Evolutionary conservation across 30 jellyfish, hydroid and myxozoan species (phyloP).

Genomic region (Catostylus mosaicus): DNA sequence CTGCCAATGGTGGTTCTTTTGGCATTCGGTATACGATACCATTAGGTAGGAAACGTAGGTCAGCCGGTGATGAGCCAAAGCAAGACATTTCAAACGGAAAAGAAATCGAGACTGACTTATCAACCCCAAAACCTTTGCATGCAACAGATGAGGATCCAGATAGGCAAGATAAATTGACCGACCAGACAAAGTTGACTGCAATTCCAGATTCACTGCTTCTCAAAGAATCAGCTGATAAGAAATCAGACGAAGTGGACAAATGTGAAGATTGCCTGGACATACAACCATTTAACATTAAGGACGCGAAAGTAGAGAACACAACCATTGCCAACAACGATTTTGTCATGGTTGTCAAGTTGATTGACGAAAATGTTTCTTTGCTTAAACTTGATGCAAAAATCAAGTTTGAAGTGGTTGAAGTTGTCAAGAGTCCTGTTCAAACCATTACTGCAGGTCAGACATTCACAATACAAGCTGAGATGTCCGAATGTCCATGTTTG

Average conservation of each 20-base stretch:
- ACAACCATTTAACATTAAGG: neutral
- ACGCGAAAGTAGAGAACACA: neutral
- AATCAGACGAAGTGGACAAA: neutral
- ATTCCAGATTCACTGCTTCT: neutral
- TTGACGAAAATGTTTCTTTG: neutral
- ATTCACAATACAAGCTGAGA: constrained; percentile 11
- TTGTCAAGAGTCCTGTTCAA: constrained; percentile 7
- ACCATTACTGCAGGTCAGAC: constrained; percentile 9
- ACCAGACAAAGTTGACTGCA: neutral
- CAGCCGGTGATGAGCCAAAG: neutral
- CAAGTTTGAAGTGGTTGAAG: constrained; percentile 15
- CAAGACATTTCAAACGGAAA: neutral
- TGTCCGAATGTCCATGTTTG: constrained; percentile 27
- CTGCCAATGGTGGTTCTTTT: neutral
- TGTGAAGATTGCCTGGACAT: constrained; percentile 20
- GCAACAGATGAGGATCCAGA: neutral
- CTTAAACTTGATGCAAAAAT: neutral
- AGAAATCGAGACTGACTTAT: neutral
- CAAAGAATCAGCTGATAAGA: neutral
- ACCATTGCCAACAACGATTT: neutral
- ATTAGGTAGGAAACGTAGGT: constrained; percentile 6
- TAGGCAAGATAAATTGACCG: neutral
- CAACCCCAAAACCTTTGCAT: neutral
- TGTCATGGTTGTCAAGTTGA: constrained; percentile 27
- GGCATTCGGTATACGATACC: constrained; percentile 6